phyloP scores from a whole-genome alignment of 2,888 invertebrate genomes.

The Drosophila setosimentum region DNA sequence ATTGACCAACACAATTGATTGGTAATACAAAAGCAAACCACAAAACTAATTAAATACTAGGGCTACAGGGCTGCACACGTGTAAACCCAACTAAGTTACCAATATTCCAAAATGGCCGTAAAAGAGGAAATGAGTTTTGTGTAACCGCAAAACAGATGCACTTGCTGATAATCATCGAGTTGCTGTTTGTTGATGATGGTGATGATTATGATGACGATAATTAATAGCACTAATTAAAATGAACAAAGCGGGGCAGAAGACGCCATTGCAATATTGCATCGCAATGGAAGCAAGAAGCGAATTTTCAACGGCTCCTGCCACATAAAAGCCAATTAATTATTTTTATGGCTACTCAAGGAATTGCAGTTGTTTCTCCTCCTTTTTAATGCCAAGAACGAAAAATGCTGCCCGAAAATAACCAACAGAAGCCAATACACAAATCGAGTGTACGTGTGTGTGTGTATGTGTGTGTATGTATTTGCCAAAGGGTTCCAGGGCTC shows the following conservation, averaged over 20 bases:
- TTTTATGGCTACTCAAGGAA: slow-evolving; percentile 72
- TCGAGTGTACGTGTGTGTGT: slow-evolving; percentile 3
- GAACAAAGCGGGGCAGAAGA: slow-evolving; percentile 35
- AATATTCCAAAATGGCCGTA: slow-evolving; percentile 59
- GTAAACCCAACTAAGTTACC: slow-evolving; percentile 10
- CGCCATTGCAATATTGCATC: slow-evolving; percentile 45
- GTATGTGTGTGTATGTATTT: slow-evolving; percentile 19
- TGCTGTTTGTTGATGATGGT: slow-evolving; percentile 7
- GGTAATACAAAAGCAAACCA: slow-evolving; percentile 28
- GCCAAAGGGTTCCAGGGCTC: slow-evolving; percentile 26
- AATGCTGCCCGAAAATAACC: slow-evolving; percentile 39
- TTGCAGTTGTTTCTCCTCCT: slow-evolving; percentile 27
- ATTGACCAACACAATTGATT: slow-evolving; percentile 8
- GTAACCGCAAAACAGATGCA: slow-evolving; percentile 65
- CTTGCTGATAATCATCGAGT: slow-evolving; percentile 14
- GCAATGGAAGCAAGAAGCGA: slow-evolving; percentile 42
- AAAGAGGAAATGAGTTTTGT: slow-evolving; percentile 68
- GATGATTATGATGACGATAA: slow-evolving; percentile 41
- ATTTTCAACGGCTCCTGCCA: slow-evolving; percentile 78
- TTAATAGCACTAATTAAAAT: slow-evolving; percentile 73
- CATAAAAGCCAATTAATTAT: slow-evolving; percentile 80
- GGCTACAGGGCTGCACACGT: slow-evolving; percentile 2
- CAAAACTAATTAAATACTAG: slow-evolving; percentile 48
- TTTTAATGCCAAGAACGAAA: slow-evolving; percentile 24
- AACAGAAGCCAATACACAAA: slow-evolving; percentile 53